These are phyloP conservation scores for Euzetes globulus DNA, from an alignment of 2,888 invertebrate species.

Conservation along the genomic window DNA sequence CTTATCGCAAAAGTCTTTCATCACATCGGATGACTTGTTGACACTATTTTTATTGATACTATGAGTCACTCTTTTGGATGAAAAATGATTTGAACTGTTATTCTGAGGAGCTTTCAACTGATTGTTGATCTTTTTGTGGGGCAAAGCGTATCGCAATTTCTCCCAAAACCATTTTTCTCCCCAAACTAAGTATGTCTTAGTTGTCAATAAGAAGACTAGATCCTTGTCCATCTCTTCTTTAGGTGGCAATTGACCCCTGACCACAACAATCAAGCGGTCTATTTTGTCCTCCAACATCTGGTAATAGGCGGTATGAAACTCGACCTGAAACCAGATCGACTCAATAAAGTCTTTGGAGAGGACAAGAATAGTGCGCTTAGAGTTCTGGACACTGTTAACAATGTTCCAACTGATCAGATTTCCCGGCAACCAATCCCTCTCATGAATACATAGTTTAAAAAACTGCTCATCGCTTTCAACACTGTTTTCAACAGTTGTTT, in stretches of 20 bases:
- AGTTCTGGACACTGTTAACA: constrained; percentile 43
- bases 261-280: constrained; percentile 43
- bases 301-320: constrained; percentile 43
- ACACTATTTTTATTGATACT: neutral
- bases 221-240: constrained; percentile 43
- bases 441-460: constrained; percentile 43
- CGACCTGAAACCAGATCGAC: constrained; percentile 44
- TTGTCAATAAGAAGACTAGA: constrained; percentile 42
- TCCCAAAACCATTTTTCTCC: constrained; percentile 44
- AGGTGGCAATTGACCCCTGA: constrained; percentile 43
- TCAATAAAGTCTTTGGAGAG: constrained; percentile 42
- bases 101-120: neutral
- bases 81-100: neutral
- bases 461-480: constrained; percentile 9
- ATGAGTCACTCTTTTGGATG: neutral
- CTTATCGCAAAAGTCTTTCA: constrained; percentile 38
- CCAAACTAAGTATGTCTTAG: constrained; percentile 43
- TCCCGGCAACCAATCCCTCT: constrained; percentile 44
- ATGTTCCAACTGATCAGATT: constrained; percentile 43
- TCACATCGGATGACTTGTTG: constrained; percentile 31
- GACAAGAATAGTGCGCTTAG: constrained; percentile 43
- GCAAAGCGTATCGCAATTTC: constrained; percentile 43
- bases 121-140: constrained; percentile 38
- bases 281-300: constrained; percentile 44
- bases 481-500: neutral